Evolutionary conservation across 2,113 vertebrate genomes (phyloP), one percentile per base, ranked within the genome.

Genomic region (Panthera tigris): DNA sequence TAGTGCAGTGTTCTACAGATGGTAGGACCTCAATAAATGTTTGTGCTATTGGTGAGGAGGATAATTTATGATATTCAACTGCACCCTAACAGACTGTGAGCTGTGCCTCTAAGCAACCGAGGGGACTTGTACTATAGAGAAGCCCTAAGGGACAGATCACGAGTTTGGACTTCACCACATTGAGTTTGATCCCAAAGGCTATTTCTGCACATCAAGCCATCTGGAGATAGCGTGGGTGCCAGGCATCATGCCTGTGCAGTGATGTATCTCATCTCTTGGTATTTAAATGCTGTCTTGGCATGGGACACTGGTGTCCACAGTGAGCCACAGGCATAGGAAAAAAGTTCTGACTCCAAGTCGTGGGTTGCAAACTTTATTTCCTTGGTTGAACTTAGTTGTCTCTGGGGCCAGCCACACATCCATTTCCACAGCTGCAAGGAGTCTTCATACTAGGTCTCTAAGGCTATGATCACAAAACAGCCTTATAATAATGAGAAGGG

Each of bases 121-220:
- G 83, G 86, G 65, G 57, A 96, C 50, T 92, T 96, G 66, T 90
- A 90, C 74, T 78, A 85, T 13, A 93, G 74, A 74, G 66, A 97
- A 92, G n/a, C 85, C 96, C 78, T 0, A 15, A 96, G 94, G 97
- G 96, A 98, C 91, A 97, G 84, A 98, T 98, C 96, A 97, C 93
- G 91, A 98, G 96, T 98, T 98, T 98, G 98, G 97, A 97, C 97
- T 98, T 95, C n/a, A 12, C 80, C 94, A 97, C 98, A 95, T 82
- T 98, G 95, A 97, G 94, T 97, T 98, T 97, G 97, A 98, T 98
- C 98, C 96, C 94, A 97, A 98, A 98, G 98, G 97, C 98, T 98
- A 98, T 98, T 98, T 98, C 97, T 98, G 97, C 94, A 97, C 71
- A 97, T 96, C 85, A 92, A 97, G 96, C 98, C 98, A 98, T 98